Percentiles rank a stretch among this genome's conserved stretches.
These are phyloP conservation scores for Stenoptilia bipunctidactyla DNA, from an alignment of 2,888 invertebrate genomes.

Conservation along the genomic window DNA sequence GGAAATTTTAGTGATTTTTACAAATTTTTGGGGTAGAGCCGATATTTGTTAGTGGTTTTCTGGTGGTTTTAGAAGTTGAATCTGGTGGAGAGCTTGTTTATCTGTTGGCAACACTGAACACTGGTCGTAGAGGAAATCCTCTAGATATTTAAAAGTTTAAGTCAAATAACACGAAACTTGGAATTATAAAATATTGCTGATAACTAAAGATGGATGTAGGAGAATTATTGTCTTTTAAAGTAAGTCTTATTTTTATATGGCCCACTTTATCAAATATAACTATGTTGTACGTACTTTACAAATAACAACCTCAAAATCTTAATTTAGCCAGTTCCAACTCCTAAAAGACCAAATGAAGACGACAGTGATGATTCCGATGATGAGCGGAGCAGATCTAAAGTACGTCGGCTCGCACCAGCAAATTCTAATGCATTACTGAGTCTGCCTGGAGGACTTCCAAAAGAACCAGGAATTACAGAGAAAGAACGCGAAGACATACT, in stretches of 20 bases:
- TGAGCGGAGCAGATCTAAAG: constrained; percentile 71
- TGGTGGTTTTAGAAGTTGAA: too few species aligned
- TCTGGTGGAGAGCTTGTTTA: too few species aligned
- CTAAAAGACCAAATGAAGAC: constrained; percentile 79
- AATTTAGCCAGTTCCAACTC: constrained; percentile 83
- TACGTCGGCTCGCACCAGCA: constrained; percentile 70
- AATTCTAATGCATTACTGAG: constrained; percentile 41
- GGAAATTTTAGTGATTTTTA: too few species aligned
- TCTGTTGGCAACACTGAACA: too few species aligned
- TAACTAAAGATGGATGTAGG: constrained; percentile 66
- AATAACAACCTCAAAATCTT: constrained; percentile 4
- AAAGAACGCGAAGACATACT: constrained; percentile 85
- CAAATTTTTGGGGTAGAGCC: too few species aligned
- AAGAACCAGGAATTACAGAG: constrained; percentile 75
- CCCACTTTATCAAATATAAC: too few species aligned
- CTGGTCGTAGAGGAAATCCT: too few species aligned
- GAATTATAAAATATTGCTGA: too few species aligned
- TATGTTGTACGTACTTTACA: constrained; percentile 1
- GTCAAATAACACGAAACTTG: too few species aligned
- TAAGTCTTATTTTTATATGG: constrained; percentile 19
- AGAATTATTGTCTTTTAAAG: constrained; percentile 63
- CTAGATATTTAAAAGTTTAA: too few species aligned
- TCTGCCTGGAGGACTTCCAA: constrained; percentile 62
- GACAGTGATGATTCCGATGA: constrained; percentile 77
- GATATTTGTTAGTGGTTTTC: too few species aligned